phyloP scores from a whole-genome alignment of 2,113 vertebrate species.

The Cebus imitator region DNA sequence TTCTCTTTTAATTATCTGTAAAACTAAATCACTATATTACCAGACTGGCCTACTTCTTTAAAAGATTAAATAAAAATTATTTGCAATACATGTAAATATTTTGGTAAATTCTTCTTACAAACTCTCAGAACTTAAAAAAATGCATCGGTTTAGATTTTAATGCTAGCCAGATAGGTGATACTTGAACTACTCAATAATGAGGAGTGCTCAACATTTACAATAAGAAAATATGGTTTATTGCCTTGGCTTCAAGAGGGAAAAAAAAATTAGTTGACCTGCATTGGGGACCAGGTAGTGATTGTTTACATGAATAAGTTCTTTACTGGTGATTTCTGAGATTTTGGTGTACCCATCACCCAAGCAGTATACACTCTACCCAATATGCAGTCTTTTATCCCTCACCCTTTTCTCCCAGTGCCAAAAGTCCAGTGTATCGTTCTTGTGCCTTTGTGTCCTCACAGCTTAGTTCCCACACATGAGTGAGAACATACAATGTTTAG shows the following conservation, averaged over 20 bases:
- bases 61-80: constrained; percentile 64
- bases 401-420: too few species aligned
- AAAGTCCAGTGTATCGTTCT: too few species aligned
- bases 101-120: background rate
- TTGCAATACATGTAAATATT: constrained; percentile 35
- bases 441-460: too few species aligned
- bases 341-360: too few species aligned
- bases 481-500: too few species aligned
- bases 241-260: background rate
- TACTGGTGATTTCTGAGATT: too few species aligned
- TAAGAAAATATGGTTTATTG: background rate
- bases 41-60: constrained; percentile 10
- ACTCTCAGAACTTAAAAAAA: background rate
- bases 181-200: background rate
- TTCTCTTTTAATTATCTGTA: constrained; percentile 65
- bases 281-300: too few species aligned
- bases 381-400: too few species aligned
- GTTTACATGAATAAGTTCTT: too few species aligned
- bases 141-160: background rate
- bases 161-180: background rate
- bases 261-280: background rate
- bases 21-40: constrained; percentile 47
- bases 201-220: background rate
- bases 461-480: too few species aligned
- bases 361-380: too few species aligned